Evolutionary conservation across 2,113 vertebrate genomes (phyloP).

Genomic region (Crocuta crocuta): DNA sequence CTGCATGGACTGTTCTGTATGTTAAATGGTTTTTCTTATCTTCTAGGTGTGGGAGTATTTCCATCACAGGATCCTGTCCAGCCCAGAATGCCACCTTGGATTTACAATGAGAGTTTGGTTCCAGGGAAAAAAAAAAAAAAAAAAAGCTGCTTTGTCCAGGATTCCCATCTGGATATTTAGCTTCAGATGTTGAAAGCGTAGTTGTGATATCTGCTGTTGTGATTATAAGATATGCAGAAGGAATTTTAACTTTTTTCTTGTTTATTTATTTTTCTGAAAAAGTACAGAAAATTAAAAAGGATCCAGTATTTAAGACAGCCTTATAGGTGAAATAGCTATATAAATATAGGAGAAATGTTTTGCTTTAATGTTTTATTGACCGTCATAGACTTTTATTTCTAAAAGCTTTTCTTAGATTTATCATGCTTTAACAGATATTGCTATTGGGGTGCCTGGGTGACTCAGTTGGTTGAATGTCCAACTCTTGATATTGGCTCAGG

Average conservation of each 20-base stretch:
- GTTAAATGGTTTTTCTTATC: conserved; percentile 11
- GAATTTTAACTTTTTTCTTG: not conserved
- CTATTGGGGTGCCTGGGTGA: not conserved
- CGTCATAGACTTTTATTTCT: conserved; percentile 35
- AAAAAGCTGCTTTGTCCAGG: conserved; percentile 7
- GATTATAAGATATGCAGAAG: conserved; percentile 48
- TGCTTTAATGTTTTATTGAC: conserved; percentile 34
- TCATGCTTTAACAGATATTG: not conserved
- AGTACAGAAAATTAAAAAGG: not conserved
- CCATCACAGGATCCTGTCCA: conserved; percentile 95
- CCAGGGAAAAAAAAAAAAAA: conserved; percentile 89
- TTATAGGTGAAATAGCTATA: not conserved
- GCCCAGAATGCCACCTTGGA: conserved; percentile 95
- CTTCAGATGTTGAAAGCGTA: not conserved
- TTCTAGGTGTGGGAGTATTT: conserved; percentile 93
- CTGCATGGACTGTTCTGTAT: not conserved
- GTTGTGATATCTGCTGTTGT: conserved; percentile 18
- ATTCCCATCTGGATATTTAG: conserved; percentile 52
- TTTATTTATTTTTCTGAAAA: conserved; percentile 30
- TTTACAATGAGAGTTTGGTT: conserved; percentile 96
- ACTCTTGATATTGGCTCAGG: too few relatives aligned
- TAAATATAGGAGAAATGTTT: conserved; percentile 36
- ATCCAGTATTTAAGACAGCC: not conserved
- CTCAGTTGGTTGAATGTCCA: too few relatives aligned
- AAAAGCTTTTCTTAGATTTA: conserved; percentile 36